A percentile compares a stretch with the other conserved stretches of the same genome.
Evolutionary conservation across 2,888 invertebrate species (phyloP).

Genomic region (Oasisia sp.): DNA sequence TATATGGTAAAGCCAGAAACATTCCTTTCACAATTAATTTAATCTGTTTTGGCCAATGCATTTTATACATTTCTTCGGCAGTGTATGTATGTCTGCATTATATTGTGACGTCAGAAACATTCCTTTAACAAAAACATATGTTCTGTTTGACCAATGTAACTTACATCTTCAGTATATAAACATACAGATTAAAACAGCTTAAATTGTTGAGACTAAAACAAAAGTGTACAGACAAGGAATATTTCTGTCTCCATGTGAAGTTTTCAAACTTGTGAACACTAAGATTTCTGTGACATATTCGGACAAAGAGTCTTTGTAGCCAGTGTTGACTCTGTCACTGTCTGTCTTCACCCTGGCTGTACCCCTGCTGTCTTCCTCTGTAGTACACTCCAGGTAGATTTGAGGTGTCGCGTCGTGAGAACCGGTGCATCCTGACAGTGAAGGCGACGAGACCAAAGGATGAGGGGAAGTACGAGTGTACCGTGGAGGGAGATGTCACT

Average conservation of each 20-base stretch:
- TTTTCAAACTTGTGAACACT: neutral
- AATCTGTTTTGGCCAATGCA: neutral
- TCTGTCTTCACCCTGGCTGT: neutral
- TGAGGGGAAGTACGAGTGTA: constrained; percentile 88
- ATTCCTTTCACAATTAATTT: neutral
- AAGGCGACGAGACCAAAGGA: constrained; percentile 85
- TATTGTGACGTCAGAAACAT: no score
- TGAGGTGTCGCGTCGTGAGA: constrained; percentile 76
- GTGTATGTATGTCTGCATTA: no score
- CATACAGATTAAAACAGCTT: neutral
- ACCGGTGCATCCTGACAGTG: constrained; percentile 85
- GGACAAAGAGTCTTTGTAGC: neutral
- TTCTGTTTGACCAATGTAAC: neutral
- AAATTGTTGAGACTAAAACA: neutral
- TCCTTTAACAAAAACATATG: no score
- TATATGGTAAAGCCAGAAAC: neutral
- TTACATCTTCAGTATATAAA: neutral
- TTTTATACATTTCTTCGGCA: neutral
- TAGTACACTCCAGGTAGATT: constrained; percentile 74
- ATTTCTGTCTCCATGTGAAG: neutral
- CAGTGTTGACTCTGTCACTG: neutral
- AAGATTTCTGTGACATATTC: neutral
- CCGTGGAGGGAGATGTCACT: constrained; percentile 67
- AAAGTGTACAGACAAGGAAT: neutral
- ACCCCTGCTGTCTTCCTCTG: constrained; percentile 21